A percentile compares a stretch with the other conserved stretches of the same genome.
These are phyloP conservation scores for Scalopus aquaticus DNA, from an alignment of 2,113 vertebrate species.

Conservation along the genomic window DNA sequence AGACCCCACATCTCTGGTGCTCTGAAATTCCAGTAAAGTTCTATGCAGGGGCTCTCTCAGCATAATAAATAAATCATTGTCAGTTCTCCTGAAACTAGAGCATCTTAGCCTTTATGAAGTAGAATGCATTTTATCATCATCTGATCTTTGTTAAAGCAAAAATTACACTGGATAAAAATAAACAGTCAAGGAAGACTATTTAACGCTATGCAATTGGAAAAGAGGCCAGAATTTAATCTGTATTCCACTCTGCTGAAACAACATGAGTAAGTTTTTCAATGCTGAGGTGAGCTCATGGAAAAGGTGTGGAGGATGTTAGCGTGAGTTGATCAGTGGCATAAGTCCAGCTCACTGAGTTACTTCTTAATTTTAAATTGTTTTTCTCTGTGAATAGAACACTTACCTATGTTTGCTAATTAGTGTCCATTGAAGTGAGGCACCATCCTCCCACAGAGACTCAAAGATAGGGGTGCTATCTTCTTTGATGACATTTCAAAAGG, in stretches of 20 bases:
- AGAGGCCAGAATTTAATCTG: not conserved
- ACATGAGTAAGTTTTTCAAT: not conserved
- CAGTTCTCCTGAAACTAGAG: not conserved
- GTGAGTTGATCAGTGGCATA: fast-evolving
- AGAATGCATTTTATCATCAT: not conserved
- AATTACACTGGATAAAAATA: not conserved
- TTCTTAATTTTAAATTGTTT: not conserved
- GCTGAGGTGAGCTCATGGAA: not conserved
- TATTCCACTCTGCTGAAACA: not conserved
- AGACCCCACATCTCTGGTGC: not conserved
- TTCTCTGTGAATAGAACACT: not conserved
- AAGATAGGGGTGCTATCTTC: not conserved
- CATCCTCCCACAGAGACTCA: not conserved
- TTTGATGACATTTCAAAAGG: not conserved
- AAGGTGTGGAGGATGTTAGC: not conserved
- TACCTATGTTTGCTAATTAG: not conserved
- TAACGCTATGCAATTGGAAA: not conserved
- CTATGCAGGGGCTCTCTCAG: not conserved
- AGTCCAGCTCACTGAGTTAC: not conserved
- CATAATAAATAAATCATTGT: not conserved
- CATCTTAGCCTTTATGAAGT: not conserved
- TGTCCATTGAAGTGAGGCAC: not conserved
- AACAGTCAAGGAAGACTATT: not conserved
- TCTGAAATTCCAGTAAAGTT: not conserved
- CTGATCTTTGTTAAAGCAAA: not conserved